Percentiles rank a stretch among this genome's conserved stretches.
These are phyloP conservation scores for Papilio polytes DNA, from an alignment of 1,140 invertebrate species.

Conservation along the genomic window DNA sequence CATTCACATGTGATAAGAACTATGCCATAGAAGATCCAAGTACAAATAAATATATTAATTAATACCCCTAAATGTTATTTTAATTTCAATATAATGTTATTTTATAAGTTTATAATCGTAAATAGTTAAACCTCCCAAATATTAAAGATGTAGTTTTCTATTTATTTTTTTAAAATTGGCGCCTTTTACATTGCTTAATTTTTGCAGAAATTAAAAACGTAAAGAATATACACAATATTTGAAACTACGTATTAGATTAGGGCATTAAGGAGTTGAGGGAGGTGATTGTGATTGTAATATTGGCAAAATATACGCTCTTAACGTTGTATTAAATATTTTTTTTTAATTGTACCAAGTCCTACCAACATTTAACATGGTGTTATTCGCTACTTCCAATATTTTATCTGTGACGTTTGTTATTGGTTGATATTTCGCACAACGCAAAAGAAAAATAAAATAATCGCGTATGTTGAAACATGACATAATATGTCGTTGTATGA, in stretches of 20 bases:
- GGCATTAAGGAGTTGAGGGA: background rate
- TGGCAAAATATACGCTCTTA: background rate
- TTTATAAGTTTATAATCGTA: background rate
- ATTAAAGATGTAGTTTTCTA: background rate
- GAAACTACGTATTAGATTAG: background rate
- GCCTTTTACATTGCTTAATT: no score
- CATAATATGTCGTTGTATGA: constrained; percentile 49
- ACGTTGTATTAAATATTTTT: background rate
- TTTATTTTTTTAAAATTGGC: no score
- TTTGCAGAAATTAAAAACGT: background rate
- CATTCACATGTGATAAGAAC: constrained; percentile 92
- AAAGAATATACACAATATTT: background rate
- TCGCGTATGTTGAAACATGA: constrained; percentile 39
- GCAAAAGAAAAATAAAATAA: constrained; percentile 36
- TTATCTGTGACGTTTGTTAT: constrained; percentile 33
- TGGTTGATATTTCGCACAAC: constrained; percentile 8
- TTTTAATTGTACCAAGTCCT: background rate
- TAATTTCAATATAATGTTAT: background rate
- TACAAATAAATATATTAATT: constrained; percentile 62
- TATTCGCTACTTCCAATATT: background rate
- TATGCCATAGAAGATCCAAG: constrained; percentile 86
- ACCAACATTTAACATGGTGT: constrained; percentile 26
- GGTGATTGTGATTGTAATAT: background rate
- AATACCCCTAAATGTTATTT: constrained; percentile 47
- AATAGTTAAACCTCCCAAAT: background rate